Evolutionary conservation across 1,140 invertebrate species (phyloP).

Genomic region (Acromyrmex heyeri): DNA sequence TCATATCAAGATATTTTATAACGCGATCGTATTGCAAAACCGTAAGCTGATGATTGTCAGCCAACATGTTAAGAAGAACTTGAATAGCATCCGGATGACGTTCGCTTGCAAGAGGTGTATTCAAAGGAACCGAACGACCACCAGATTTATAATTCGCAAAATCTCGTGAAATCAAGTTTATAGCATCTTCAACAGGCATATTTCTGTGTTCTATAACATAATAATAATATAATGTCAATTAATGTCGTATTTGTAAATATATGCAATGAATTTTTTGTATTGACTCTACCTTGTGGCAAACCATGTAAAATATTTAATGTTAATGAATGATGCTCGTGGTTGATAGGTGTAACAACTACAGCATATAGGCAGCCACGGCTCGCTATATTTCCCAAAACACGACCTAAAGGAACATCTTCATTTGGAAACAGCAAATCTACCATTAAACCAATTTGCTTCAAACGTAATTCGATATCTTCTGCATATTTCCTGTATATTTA

Average conservation of each 20-base stretch:
- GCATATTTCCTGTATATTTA: conserved; percentile 91
- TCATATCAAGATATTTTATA: conserved; percentile 92
- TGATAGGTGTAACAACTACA: conserved; percentile 94
- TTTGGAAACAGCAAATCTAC: conserved; percentile 96
- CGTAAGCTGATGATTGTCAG: conserved; percentile 93
- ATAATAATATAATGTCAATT: conserved; percentile 23
- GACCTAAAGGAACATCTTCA: conserved; percentile 93
- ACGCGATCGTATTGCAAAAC: conserved; percentile 93
- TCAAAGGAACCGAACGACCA: conserved; percentile 85
- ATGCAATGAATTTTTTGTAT: neutral
- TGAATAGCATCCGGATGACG: conserved; percentile 91
- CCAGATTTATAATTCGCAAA: conserved; percentile 92
- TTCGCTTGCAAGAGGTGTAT: conserved; percentile 82
- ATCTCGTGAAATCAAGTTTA: conserved; percentile 92
- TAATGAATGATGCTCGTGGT: conserved; percentile 94
- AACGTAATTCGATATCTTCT: conserved; percentile 94
- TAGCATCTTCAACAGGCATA: conserved; percentile 97
- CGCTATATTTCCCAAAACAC: conserved; percentile 95
- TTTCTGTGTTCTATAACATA: conserved; percentile 93
- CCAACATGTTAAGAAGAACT: conserved; percentile 92
- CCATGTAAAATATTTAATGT: conserved; percentile 97
- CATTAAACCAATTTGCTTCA: conserved; percentile 93
- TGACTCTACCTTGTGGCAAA: conserved; percentile 92
- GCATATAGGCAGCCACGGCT: conserved; percentile 95
- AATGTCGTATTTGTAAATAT: neutral